Conservation (phyloP, 1,140 invertebrate species). For the Drosophila obscura region DNA sequence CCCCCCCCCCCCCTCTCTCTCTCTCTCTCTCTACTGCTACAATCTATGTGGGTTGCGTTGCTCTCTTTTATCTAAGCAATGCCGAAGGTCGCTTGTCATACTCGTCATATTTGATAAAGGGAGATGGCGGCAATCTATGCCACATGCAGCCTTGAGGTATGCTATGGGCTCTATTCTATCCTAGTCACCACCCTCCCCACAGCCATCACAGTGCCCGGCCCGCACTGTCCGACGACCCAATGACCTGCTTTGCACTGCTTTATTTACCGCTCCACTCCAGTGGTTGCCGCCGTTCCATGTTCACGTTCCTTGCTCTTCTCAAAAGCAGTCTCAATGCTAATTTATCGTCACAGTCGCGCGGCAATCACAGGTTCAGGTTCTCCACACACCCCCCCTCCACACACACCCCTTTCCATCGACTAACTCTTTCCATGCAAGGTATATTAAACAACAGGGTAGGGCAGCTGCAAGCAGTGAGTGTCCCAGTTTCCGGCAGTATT, state of each 20-base stretch:
- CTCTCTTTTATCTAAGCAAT: no score
- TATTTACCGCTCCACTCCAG: constrained; percentile 32
- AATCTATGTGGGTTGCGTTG: background rate
- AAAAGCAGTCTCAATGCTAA: constrained; percentile 61
- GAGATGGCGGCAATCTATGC: no score
- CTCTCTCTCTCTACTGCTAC: background rate
- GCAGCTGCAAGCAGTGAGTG: no score
- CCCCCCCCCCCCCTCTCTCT: background rate
- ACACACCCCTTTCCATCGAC: background rate
- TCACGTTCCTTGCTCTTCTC: background rate
- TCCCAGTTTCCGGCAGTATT: background rate
- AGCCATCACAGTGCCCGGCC: no score
- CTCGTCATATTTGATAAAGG: constrained; percentile 3
- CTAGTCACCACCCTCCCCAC: no score
- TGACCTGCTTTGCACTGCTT: constrained; percentile 63
- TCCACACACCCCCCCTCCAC: background rate
- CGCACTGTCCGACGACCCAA: constrained; percentile 41
- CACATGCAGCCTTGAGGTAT: constrained; percentile 33
- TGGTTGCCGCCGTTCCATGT: background rate
- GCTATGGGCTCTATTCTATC: constrained; percentile 3
- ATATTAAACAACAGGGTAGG: no score
- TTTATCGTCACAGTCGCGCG: constrained; percentile 69
- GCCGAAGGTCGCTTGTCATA: constrained; percentile 1
- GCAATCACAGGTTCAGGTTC: constrained; percentile 67
- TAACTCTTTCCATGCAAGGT: background rate